Evolutionary conservation across 2,113 vertebrate species (phyloP), one percentile per base, ranked within the genome.

Genomic region (Glaucidium brasilianum): DNA sequence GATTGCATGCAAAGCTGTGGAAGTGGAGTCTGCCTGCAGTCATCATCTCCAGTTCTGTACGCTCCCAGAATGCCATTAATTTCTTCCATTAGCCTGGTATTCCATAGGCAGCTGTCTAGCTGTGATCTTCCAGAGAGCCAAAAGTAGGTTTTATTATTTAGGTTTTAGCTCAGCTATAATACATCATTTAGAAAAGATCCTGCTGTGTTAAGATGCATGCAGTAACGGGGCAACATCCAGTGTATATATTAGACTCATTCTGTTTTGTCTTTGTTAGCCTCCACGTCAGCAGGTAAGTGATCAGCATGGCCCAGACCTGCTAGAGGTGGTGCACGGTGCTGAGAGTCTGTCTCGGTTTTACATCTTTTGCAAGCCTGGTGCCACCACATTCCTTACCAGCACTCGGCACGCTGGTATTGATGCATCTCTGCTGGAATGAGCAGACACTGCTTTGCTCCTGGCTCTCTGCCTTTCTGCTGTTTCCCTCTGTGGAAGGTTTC

Each of bases 381-480:
- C 55, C 68, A n/a, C 52, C 2, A 0, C 18, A 4, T 49, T 35
- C 52, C 52, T 29, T 9, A 15, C 67, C n/a, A 43, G 60, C n/a
- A 12, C 52, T 50, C 1, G 0, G 12, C 47, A 45, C 4, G 1
- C 21, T 0, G 8, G 11, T 30, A 4, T 23, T 6, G 0, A 3
- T 12, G 53, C 17, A 2, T 26, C 71, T 56, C 59, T n/a, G 37
- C 26, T 2, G 50, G 50, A 52, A 26, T 10, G 43, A 47, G 55
- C 47, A 49, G 59, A 11, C 11, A 1, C 34, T 47, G 72, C 72
- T 69, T 22, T 59, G 72, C 66, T 73, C 66, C 90, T 27, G 72
- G 34, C n/a, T 53, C 11, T 26, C 68, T 3, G 11, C 49, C 49
- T 67, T 59, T 45, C 21, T 37, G 30, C 30, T 1, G 2, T 18